Base-by-base conservation (phyloP, 2,888 invertebrate genomes). In the Synergus gifuensis region DNA sequence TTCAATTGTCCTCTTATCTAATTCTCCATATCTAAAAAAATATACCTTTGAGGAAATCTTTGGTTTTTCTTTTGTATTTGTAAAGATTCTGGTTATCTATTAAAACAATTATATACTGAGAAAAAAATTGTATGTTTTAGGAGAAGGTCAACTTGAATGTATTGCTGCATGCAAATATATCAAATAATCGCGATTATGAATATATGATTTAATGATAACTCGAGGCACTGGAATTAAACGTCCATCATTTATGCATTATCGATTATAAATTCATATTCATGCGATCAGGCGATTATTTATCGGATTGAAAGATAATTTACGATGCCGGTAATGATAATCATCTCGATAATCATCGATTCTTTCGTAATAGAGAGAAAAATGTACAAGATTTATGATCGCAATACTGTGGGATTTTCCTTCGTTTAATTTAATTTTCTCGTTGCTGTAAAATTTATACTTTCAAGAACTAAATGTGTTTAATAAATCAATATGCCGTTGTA, bases 291-390 rank as follows among this genome's bases (percentile, higher is more conserved):
- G 28, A 54, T 73, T 58, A 49, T 73, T 73, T 54, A 54, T 73
- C 16, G 11, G n/a, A 73, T 73, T 73, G n/a, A n/a, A 49, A 73
- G 40, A 54, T 73, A 58, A 73, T 73, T 58, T 40, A 73, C 62
- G 28, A 62, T 28, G 28, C 49, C 36, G 40, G 28, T 9, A 36
- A 40, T 36, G 73, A 73, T 58, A 73, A 28, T 73, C 12, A 73
- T 73, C 73, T 18, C n/a, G 73, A 73, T 58, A 73, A 28, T 73
- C 12, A 73, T 73, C 73, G 36, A 14, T 73, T 40, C 36, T 73
- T 73, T 54, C 49, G 36, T 40, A n/a, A 49, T 36, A 11, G 54
- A 58, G 36, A 36, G 54, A 36, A 73, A 58, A 54, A 73, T 69
- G n/a, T 58, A 49, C 49, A 16, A 36, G 73, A 73, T 73, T 73